Conservation (phyloP, 2,888 invertebrate genomes). For the Craniophora ligustri region DNA sequence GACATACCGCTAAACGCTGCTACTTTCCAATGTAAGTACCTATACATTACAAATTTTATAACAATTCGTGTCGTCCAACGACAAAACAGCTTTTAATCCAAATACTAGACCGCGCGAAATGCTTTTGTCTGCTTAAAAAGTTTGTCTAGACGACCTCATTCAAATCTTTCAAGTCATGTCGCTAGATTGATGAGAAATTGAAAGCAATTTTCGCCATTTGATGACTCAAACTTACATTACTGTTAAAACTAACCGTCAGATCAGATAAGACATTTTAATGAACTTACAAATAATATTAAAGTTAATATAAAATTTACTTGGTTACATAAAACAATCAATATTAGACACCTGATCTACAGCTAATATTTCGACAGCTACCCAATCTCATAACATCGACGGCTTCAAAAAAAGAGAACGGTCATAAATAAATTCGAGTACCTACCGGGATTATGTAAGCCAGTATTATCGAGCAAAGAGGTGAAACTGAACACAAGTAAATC, state of each 20-base stretch:
- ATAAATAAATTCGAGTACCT: conserved; percentile 34
- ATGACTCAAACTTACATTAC: conserved; percentile 6
- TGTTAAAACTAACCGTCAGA: conserved; percentile 9
- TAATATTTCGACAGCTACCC: conserved; percentile 50
- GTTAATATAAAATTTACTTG: conserved; percentile 33
- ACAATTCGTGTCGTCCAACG: conserved; percentile 36
- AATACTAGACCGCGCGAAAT: conserved; percentile 30
- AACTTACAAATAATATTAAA: conserved; percentile 20
- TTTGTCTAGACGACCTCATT: conserved; percentile 38
- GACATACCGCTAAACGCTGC: conserved; percentile 63
- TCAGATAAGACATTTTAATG: conserved; percentile 22
- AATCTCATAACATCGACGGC: conserved; percentile 35
- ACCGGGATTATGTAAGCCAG: conserved; percentile 41
- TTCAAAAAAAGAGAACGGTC: conserved; percentile 32
- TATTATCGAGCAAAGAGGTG: conserved; percentile 58
- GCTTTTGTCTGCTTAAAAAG: conserved; percentile 33
- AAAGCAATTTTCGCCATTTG: conserved; percentile 24
- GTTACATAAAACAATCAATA: conserved; percentile 29
- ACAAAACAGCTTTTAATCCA: conserved; percentile 39
- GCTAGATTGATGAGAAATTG: conserved; percentile 37
- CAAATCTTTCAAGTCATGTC: conserved; percentile 36
- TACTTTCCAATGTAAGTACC: conserved; percentile 68
- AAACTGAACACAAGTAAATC: conserved; percentile 62
- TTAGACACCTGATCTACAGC: conserved; percentile 32
- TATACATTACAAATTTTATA: conserved; percentile 65